Conservation (phyloP, 2,888 invertebrate species). For the Latrodectus hesperus region DNA sequence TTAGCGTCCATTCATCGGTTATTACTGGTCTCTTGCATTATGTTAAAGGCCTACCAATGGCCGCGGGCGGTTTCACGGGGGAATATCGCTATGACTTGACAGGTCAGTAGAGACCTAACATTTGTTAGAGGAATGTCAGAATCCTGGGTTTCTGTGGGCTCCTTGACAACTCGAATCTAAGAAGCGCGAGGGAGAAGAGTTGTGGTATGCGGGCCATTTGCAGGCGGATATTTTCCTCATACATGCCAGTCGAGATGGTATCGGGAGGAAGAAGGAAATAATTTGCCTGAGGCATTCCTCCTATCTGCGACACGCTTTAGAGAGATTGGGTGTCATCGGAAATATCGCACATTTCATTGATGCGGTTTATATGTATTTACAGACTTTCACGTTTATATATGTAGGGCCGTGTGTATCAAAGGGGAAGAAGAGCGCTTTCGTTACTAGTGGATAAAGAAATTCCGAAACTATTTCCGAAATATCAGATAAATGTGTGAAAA, state of each 20-base stretch:
- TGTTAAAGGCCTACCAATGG: conserved; percentile 34
- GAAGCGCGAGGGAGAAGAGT: conserved; percentile 5
- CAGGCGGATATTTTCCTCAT: conserved; percentile 28
- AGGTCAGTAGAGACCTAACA: conserved; percentile 27
- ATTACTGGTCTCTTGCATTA: conserved; percentile 35
- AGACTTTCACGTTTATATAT: no score
- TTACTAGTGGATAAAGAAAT: no score
- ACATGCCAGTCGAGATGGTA: conserved; percentile 14
- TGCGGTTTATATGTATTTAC: no score
- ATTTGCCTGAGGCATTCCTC: conserved; percentile 22
- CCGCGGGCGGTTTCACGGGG: conserved; percentile 13
- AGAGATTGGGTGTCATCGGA: background rate
- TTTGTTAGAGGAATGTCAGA: conserved; percentile 52
- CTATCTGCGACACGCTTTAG: background rate
- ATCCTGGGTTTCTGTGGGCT: conserved; percentile 17
- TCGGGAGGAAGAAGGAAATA: conserved; percentile 41
- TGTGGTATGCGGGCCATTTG: conserved; percentile 41
- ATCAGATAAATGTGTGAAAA: no score
- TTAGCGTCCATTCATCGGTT: conserved; percentile 44
- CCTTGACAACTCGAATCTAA: conserved; percentile 36
- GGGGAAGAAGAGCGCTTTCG: no score
- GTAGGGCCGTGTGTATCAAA: no score
- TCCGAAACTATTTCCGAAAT: no score
- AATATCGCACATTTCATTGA: background rate
- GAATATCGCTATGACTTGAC: conserved; percentile 13